These are phyloP conservation scores for Heliocidaris erythrogramma DNA, from an alignment of 35 echinoderm and acorn worm species.

Conservation along the genomic window DNA sequence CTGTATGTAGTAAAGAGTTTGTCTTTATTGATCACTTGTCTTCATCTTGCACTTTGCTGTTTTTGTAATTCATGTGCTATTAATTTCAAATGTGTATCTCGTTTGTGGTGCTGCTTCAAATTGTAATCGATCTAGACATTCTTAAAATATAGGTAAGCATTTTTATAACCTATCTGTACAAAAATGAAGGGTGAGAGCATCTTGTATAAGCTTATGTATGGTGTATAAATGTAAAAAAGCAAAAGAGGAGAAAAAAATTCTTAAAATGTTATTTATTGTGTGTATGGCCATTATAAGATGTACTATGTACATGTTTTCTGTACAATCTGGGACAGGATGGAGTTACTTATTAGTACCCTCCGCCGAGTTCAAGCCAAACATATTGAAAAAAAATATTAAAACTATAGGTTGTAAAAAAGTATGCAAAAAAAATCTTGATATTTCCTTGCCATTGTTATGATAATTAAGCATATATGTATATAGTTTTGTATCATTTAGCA, in stretches of 20 bases:
- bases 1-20: neutral
- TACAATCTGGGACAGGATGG: neutral
- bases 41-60: neutral
- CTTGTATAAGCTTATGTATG: constrained; percentile 41
- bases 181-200: constrained; percentile 5
- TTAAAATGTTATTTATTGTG: constrained; percentile 49
- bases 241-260: constrained; percentile 21
- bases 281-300: constrained; percentile 23
- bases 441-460: constrained; percentile 38
- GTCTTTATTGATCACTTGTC: neutral
- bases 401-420: constrained; percentile 4
- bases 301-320: constrained; percentile 34
- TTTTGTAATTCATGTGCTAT: neutral
- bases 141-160: neutral
- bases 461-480: constrained; percentile 24
- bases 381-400: constrained; percentile 18
- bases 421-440: constrained; percentile 23
- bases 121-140: constrained; percentile 30
- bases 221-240: constrained; percentile 51
- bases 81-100: neutral
- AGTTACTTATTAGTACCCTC: neutral
- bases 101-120: constrained; percentile 41
- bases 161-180: constrained; percentile 46
- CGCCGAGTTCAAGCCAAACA: neutral
- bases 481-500: constrained; percentile 49